A percentile compares a stretch with the other conserved stretches of the same genome.
These are phyloP conservation scores for Ichneumoninae sp. DNA, from an alignment of 2,888 invertebrate genomes.

Conservation along the genomic window DNA sequence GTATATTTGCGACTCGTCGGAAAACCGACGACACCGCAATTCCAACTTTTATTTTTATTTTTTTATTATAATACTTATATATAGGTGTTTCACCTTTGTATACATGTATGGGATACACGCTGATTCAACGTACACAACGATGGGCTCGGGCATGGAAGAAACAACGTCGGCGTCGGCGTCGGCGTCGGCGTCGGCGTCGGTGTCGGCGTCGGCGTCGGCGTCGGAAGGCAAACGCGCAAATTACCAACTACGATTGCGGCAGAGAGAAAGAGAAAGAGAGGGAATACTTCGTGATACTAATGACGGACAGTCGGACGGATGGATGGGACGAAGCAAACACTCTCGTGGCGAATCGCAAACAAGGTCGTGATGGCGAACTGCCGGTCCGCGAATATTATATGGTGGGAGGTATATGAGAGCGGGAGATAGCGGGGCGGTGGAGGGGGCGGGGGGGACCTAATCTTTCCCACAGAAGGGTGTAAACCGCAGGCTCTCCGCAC, in stretches of 20 bases:
- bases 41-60: neutral
- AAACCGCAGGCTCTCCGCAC: conserved; percentile 63
- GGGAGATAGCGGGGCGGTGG: conserved; percentile 27
- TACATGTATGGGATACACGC: neutral
- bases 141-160: neutral
- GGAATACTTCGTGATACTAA: conserved; percentile 74
- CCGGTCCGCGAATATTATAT: conserved; percentile 33
- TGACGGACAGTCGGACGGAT: conserved; percentile 69
- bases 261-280: conserved; percentile 47
- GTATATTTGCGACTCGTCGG: conserved; percentile 24
- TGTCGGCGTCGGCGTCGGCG: conserved; percentile 70
- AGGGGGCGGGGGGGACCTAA: conserved; percentile 45
- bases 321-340: conserved; percentile 58
- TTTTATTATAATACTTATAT: neutral
- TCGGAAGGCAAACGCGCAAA: conserved; percentile 71
- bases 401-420: conserved; percentile 35
- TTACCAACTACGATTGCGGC: conserved; percentile 75
- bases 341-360: conserved; percentile 75
- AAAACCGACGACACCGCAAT: conserved; percentile 28
- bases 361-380: conserved; percentile 70
- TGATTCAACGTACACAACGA: neutral
- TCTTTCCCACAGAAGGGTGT: conserved; percentile 64
- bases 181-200: conserved; percentile 64
- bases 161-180: conserved; percentile 63
- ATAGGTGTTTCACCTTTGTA: conserved; percentile 17